Evolutionary conservation across 1,140 invertebrate genomes (phyloP), one percentile per base, ranked within the genome.

Genomic region (Periplaneta americana): DNA sequence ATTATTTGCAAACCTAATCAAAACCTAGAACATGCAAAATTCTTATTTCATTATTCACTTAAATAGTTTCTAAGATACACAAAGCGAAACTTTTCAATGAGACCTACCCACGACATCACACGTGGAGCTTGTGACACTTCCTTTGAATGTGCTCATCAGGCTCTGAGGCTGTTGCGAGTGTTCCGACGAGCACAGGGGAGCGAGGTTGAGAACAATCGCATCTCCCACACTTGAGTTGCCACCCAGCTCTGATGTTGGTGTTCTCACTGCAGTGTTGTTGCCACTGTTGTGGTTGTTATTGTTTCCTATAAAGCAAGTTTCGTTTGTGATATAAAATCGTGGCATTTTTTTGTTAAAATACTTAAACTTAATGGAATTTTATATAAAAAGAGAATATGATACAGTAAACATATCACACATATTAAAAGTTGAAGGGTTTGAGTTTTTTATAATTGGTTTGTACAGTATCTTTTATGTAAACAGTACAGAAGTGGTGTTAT

Each of bases 151-250:
- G 83, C 89, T 91, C 85, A 92, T 90, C 76, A 86, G 76, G 82
- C 85, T 85, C 6, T 82, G 79, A n/a, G 82, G 83, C 28, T 81
- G 82, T 32, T 34, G 79, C 33, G 48, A 48, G 31, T 33, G 33
- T 57, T 66, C 39, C 10, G 9, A 10, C n/a, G 39, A 81, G n/a
- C 32, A 75, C 85, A 95, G 90, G 13, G 94, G 94, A 74, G 93
- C 93, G 85, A 96, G 90, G 85, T 95, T 95, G 13, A 96, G 88
- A 75, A 95, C 92, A 75, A 96, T 93, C 84, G 93, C 94, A 79
- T 94, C 91, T 83, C 93, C 92, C 75, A 95, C 92, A 75, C 95
- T 93, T 83, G 93, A 94, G 79, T 94, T 91, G 82, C 93, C 92
- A 13, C 90, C 83, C 91, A 92, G 84, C 11, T 84, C 89, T n/a